These are phyloP conservation scores for Lysandra bellargus DNA, from an alignment of 2,888 invertebrate species.

Conservation along the genomic window DNA sequence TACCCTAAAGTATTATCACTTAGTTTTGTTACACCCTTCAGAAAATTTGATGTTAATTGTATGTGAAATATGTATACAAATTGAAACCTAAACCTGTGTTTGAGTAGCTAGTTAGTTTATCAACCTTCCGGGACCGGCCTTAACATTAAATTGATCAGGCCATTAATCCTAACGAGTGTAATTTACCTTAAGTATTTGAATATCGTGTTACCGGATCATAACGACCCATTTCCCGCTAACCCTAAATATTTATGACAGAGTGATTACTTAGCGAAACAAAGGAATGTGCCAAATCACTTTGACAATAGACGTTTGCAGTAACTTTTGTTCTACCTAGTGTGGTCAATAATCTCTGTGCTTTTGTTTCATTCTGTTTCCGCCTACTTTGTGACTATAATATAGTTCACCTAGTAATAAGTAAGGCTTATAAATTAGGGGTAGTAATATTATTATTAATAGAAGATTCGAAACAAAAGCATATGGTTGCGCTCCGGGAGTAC, in stretches of 20 bases:
- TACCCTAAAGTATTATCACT: too few relatives aligned
- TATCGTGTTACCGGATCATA: slow-evolving; percentile 15
- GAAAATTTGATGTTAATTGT: neutral
- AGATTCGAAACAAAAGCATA: too few relatives aligned
- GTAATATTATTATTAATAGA: too few relatives aligned
- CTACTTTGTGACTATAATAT: neutral
- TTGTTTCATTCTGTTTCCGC: neutral
- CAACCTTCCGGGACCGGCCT: neutral
- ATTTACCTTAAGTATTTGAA: slow-evolving; percentile 11
- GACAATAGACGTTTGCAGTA: neutral
- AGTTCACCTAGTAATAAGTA: neutral
- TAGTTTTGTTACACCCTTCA: neutral
- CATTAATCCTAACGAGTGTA: slow-evolving; percentile 16
- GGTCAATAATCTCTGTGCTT: neutral
- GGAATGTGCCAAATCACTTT: slow-evolving; percentile 11
- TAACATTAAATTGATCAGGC: neutral
- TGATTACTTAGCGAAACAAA: slow-evolving; percentile 4
- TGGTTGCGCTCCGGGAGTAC: too few relatives aligned
- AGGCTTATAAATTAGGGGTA: too few relatives aligned
- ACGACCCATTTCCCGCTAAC: neutral
- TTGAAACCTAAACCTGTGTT: neutral
- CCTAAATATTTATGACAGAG: neutral
- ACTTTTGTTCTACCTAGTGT: neutral
- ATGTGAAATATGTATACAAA: neutral
- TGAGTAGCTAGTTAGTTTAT: neutral